Evolutionary conservation across 1,140 invertebrate genomes (phyloP).

Genomic region (Littorina saxatilis): DNA sequence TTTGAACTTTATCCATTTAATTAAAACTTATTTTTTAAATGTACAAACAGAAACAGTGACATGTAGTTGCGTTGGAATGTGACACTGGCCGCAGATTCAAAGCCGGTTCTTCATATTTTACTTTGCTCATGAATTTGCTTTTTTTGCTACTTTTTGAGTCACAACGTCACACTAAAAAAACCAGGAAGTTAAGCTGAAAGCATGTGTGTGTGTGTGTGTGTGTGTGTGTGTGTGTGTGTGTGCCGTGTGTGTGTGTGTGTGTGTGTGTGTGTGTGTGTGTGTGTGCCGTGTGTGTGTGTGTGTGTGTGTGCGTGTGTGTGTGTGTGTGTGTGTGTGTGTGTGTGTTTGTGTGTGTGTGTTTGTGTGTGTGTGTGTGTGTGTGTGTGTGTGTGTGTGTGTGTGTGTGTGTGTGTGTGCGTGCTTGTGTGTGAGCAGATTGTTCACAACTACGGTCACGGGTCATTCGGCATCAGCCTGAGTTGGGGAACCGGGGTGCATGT

Average conservation of each 20-base stretch:
- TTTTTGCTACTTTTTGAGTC: no score
- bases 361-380: neutral
- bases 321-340: neutral
- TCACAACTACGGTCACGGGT: slow-evolving; percentile 95
- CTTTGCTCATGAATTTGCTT: no score
- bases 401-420: neutral
- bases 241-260: neutral
- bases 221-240: slow-evolving; percentile 22
- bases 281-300: neutral
- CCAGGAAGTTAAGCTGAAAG: no score
- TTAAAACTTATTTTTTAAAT: no score
- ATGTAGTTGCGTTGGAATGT: no score
- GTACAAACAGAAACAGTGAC: no score
- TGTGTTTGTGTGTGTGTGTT: neutral
- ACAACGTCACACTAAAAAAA: no score
- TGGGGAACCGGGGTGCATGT: slow-evolving; percentile 90
- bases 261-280: neutral
- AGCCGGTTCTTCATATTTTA: no score
- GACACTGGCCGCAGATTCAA: no score
- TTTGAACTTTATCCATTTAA: no score
- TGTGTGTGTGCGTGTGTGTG: neutral
- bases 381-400: neutral
- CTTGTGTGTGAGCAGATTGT: slow-evolving; percentile 75
- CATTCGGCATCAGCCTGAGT: slow-evolving; percentile 90
- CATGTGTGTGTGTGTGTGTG: slow-evolving; percentile 26